Percentiles rank a stretch among this genome's conserved stretches.
These are phyloP conservation scores for Hippoglossus stenolepis DNA, from an alignment of 2,113 vertebrate genomes.

Conservation along the genomic window DNA sequence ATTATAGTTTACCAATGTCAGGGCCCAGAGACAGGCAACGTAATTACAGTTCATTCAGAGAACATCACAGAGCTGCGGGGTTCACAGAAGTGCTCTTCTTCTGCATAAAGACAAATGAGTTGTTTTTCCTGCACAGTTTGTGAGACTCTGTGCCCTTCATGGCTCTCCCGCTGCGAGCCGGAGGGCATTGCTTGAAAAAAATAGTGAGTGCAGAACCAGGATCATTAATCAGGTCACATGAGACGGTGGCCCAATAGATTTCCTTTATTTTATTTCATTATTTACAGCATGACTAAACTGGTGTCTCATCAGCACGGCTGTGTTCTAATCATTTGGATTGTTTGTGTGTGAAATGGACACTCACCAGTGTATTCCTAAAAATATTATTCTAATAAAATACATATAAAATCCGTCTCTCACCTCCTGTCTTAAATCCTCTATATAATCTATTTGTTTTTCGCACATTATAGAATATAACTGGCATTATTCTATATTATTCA, in stretches of 20 bases:
- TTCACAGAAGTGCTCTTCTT: neutral
- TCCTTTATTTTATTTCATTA: too few species aligned
- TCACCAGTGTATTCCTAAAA: too few species aligned
- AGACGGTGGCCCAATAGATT: neutral
- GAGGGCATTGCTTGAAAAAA: neutral
- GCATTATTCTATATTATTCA: too few species aligned
- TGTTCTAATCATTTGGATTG: too few species aligned
- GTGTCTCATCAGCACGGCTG: too few species aligned
- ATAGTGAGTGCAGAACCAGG: neutral
- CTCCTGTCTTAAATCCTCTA: too few species aligned
- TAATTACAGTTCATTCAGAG: slow-evolving; percentile 17
- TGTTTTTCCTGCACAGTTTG: neutral
- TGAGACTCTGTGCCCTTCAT: neutral
- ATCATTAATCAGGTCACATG: neutral
- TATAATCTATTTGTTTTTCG: too few species aligned
- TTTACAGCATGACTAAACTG: too few species aligned
- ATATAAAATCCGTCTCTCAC: too few species aligned
- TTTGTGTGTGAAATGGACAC: too few species aligned
- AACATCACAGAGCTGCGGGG: neutral
- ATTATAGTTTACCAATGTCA: slow-evolving; percentile 10
- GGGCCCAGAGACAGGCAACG: neutral
- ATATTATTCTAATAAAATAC: too few species aligned
- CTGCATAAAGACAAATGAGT: neutral
- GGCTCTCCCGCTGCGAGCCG: neutral
- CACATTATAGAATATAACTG: too few species aligned